Percentiles rank a stretch among this genome's conserved stretches.
phyloP scores from a whole-genome alignment of 2,888 invertebrate genomes.

The Melanophora roralis region DNA sequence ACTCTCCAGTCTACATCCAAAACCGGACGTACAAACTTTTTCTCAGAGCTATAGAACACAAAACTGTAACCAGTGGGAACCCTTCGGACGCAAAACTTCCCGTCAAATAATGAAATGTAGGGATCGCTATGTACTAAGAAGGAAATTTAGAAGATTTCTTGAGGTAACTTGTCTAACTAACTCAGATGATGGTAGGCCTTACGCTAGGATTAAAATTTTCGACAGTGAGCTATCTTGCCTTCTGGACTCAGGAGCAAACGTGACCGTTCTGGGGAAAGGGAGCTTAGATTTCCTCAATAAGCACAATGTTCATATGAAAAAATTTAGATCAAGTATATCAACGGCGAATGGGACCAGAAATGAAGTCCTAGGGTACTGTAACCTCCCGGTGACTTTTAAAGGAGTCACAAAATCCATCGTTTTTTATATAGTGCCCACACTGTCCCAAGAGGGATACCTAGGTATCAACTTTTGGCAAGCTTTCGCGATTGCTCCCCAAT shows the following conservation, averaged over 20 bases:
- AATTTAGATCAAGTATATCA: background rate
- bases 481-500: background rate
- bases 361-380: background rate
- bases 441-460: background rate
- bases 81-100: background rate
- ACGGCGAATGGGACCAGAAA: background rate
- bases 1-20: background rate
- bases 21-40: background rate
- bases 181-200: background rate
- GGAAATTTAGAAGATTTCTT: background rate
- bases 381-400: background rate
- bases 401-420: background rate
- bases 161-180: background rate
- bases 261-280: background rate
- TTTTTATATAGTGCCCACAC: background rate
- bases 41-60: no score
- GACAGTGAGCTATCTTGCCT: background rate
- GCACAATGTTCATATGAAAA: background rate
- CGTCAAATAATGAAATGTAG: background rate
- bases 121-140: background rate
- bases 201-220: background rate
- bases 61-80: no score
- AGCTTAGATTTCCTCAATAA: background rate
- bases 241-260: background rate
- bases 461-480: background rate